Evolutionary conservation across 2,797 vertebrate genomes (phyloP).

Genomic region (Tadarida brasiliensis): DNA sequence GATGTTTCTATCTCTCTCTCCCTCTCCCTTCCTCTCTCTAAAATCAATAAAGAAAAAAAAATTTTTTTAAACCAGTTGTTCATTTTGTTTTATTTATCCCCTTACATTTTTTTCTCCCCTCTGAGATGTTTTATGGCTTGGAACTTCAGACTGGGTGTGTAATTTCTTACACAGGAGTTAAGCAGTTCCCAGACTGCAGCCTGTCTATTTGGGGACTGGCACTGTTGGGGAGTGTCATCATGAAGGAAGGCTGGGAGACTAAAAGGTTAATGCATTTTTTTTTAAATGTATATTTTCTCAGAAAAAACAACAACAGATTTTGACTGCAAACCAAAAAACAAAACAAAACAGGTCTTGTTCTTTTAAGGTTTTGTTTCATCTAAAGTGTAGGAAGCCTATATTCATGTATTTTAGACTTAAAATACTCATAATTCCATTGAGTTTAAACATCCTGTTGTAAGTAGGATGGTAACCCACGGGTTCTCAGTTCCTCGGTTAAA

Average conservation of each 20-base stretch:
- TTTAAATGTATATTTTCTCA: background rate
- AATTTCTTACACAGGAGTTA: background rate
- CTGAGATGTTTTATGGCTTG: background rate
- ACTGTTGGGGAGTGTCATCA: background rate
- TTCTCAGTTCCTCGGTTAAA: background rate
- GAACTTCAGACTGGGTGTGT: background rate
- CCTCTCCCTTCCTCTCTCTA: too few species aligned
- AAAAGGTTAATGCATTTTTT: background rate
- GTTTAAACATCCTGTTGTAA: background rate
- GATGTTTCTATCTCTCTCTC: too few species aligned
- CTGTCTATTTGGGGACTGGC: rapidly evolving
- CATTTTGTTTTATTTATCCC: background rate
- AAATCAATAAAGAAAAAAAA: too few species aligned
- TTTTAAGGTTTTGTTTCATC: conserved; percentile 21
- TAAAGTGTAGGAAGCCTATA: background rate
- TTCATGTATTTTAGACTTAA: background rate
- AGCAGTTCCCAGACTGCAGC: background rate
- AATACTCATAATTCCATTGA: background rate
- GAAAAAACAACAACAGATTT: background rate
- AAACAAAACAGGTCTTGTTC: background rate
- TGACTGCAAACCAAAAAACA: background rate
- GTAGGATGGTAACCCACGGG: background rate
- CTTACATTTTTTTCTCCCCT: background rate
- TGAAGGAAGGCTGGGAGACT: background rate
- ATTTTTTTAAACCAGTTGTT: background rate